Percentiles rank a stretch among this genome's conserved stretches.
Evolutionary conservation across 1,140 invertebrate species (phyloP).

Genomic region (Mya arenaria): DNA sequence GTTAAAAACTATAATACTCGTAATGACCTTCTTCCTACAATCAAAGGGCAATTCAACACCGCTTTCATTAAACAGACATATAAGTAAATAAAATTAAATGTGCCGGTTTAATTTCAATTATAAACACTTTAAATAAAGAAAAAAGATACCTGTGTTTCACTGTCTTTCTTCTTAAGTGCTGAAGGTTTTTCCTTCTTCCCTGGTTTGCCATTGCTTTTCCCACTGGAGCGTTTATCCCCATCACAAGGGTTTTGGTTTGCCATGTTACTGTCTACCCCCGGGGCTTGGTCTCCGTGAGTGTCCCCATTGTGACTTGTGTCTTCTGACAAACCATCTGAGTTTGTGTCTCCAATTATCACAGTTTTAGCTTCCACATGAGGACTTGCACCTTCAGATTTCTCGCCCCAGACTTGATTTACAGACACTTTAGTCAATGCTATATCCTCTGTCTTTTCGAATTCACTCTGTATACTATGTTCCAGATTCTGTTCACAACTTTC

Average conservation of each 20-base stretch:
- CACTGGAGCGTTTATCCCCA: conserved; percentile 9
- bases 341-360: conserved; percentile 47
- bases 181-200: conserved; percentile 37
- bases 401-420: neutral
- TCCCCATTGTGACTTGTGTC: too few relatives aligned
- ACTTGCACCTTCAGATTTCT: neutral
- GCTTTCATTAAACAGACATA: too few relatives aligned
- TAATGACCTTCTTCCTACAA: too few relatives aligned
- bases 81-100: too few relatives aligned
- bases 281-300: neutral
- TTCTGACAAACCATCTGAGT: conserved; percentile 32
- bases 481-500: neutral
- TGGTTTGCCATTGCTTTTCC: conserved; percentile 8
- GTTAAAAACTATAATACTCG: too few relatives aligned
- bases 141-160: conserved; percentile 36
- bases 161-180: conserved; percentile 44
- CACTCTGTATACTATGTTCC: conserved; percentile 1
- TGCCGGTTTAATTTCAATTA: too few relatives aligned
- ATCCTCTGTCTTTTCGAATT: neutral
- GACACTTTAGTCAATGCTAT: neutral
- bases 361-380: conserved; percentile 37
- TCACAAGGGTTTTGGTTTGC: too few relatives aligned
- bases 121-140: too few relatives aligned
- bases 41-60: too few relatives aligned
- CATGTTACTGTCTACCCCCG: neutral